Evolutionary conservation across 2,113 vertebrate genomes (phyloP), one percentile per base, ranked within the genome.

Genomic region (Aleadryas rufinucha): DNA sequence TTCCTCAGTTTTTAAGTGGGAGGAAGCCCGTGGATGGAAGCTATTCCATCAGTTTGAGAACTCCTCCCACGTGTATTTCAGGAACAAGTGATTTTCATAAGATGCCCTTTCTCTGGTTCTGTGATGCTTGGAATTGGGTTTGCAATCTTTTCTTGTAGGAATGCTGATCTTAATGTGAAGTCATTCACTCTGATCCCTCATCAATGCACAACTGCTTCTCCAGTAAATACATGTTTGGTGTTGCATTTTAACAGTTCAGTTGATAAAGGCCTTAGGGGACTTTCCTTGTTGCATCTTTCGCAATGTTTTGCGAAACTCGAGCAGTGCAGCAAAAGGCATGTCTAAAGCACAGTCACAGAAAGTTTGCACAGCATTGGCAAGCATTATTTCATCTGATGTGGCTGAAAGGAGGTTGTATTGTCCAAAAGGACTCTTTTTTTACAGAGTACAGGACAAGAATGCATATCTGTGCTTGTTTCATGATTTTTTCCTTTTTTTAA

Each of bases 401-500:
- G 7, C 35, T 86, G 66, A 52, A 90, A 70, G 44, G 39, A 60
- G 16, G 4, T 57, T 59, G 11, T 65, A 5, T 72, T 64, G 24
- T 75, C 31, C 31, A 45, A 50, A 82, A 68, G 26, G 13, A 63
- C 12, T 7, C 28, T 44, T n/a, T 30, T 72, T 42, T 64, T 63
- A 12, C 7, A 9, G 16, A 56, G 8, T 63, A 37, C 22, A 57
- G 45, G 37, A 35, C 19, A 54, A 76, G 31, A 23, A 84, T 87
- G 18, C 8, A 22, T 39, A 21, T 2, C 13, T 27, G 3, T 59
- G 20, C 16, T 79, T 87, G 7, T 61, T 87, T 95, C 35, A 60
- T 92, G 11, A 88, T 83, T 81, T 91, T 91, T 84, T 60, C 57
- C 21, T 49, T 85, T 95, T 87, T 97, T 61, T 95, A 57, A 94